Base-by-base conservation (phyloP, 2,888 invertebrate species). In the Pemphredon lugubris region DNA sequence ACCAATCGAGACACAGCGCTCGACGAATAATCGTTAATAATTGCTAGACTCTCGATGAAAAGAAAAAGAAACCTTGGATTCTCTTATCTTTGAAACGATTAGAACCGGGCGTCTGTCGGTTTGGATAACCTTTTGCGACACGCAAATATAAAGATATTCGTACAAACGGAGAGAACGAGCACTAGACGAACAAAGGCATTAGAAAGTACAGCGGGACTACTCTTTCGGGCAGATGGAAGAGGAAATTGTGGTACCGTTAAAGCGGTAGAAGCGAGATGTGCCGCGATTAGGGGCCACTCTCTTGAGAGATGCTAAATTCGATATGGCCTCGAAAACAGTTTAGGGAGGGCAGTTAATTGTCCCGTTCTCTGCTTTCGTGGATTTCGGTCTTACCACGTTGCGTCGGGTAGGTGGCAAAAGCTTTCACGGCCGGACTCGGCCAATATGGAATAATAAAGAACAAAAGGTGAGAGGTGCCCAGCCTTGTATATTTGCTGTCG, bases 341-440 rank as follows among this genome's bases (percentile, higher is more conserved):
- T 3, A 16, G 20, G 6, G 6, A 7, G 16, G 9, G n/a, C 2
- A 23, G 9, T 34, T 26, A 58, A 67, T 63, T 67, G 40, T 71
- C 21, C n/a, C 34, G 50, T 14, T 32, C 47, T 20, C 42, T 39
- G 37, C 18, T 51, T 51, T 51, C 47, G 6, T 44, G 57, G 37
- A 20, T 37, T 34, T 32, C 16, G 30, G n/a, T n/a, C n/a, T n/a
- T n/a, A n/a, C 18, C 16, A 4, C 18, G 26, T 14, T 32, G 11
- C 5, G 16, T 21, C 50, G 32, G 16, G 11, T 18, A 72, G 73
- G 60, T 66, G 73, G 57, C 66, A 66, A 72, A 73, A 74, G 63
- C 57, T 53, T 73, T 57, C 58, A 58, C 61, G 61, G 40, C 40
- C 20, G 16, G 16, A 16, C 26, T 16, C 14, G 20, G 4, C 14